Percentiles rank a stretch among this genome's conserved stretches.
Conservation (phyloP, 92 coral and sea anemone genomes). For the Phymanthus crucifer region DNA sequence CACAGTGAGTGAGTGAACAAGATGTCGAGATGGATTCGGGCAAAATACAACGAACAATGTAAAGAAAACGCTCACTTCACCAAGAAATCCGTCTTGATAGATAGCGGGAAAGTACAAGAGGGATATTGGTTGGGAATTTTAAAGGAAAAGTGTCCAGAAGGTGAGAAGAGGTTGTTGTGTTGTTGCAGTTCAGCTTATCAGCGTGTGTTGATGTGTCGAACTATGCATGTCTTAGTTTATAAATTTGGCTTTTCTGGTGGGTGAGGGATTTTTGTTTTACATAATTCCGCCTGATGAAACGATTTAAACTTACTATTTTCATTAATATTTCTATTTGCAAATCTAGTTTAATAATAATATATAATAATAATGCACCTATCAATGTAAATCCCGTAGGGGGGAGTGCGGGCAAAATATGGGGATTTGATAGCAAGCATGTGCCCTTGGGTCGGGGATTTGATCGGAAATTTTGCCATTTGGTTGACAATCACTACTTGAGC, state of each 20-base stretch:
- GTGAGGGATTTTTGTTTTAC: background rate
- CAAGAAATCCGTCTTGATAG: constrained; percentile 47
- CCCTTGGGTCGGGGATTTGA: too few relatives aligned
- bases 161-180: constrained; percentile 21
- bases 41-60: constrained; percentile 69
- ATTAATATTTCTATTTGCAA: too few relatives aligned
- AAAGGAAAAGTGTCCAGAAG: constrained; percentile 79
- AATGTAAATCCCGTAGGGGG: too few relatives aligned
- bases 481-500: too few relatives aligned
- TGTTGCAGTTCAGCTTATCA: background rate
- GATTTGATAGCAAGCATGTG: too few relatives aligned
- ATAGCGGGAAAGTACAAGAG: constrained; percentile 57
- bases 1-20: constrained; percentile 44
- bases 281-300: too few relatives aligned
- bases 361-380: too few relatives aligned
- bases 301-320: too few relatives aligned
- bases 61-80: constrained; percentile 35
- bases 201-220: background rate
- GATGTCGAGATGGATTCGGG: constrained; percentile 59
- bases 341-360: too few relatives aligned
- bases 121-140: constrained; percentile 71
- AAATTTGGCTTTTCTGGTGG: too few relatives aligned
- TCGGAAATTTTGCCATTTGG: too few relatives aligned
- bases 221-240: background rate
- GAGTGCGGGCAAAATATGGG: too few relatives aligned